Base-by-base conservation (phyloP, 1,140 invertebrate species). In the Drosophila tani region DNA sequence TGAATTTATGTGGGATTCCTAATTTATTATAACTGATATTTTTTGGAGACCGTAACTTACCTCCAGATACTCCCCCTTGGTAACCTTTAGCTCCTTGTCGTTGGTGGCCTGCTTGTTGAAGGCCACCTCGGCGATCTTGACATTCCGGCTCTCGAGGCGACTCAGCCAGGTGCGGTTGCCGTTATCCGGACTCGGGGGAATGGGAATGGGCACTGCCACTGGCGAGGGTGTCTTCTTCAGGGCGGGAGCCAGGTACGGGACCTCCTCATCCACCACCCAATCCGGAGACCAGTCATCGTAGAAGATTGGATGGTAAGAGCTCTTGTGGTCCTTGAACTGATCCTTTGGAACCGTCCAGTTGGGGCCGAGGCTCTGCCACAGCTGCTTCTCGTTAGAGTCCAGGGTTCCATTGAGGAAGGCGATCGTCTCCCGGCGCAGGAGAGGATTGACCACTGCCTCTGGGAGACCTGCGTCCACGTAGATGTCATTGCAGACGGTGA, bases 61-160 rank as follows among this genome's bases (percentile, higher is more conserved):
- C 95, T 99, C 98, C 27, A 99, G 93, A 91, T 97, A 98, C 94
- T 99, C 99, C 66, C 98, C 98, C 74, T 98, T 95, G 9, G 97
- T 95, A 0, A 99, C 98, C 27, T 97, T 98, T 51, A 99, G 94
- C 93, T 99, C 99, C 93, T 99, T 99, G 91, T 98, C 96, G 93
- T 99, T 99, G 93, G 98, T 98, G 12, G 97, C 97, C 3, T 97
- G 97, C 78, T 98, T 94, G 5, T 98, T 98, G 93, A 98, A 98
- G 17, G 97, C 97, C 8, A 99, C 98, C 62, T 92, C 82, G 6
- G 88, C 91, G 19, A 92, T 92, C 24, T 91, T 82, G 0, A 91
- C 91, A 55, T 92, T 92, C 29, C 91, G 90, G 43, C 80, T 82
- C 55, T 92, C 70, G 7, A 92, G 49, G 15, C 91, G 82, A 21